These are phyloP conservation scores for Aspidoscelis tigris DNA, from an alignment of 2,113 vertebrate species.

Conservation along the genomic window DNA sequence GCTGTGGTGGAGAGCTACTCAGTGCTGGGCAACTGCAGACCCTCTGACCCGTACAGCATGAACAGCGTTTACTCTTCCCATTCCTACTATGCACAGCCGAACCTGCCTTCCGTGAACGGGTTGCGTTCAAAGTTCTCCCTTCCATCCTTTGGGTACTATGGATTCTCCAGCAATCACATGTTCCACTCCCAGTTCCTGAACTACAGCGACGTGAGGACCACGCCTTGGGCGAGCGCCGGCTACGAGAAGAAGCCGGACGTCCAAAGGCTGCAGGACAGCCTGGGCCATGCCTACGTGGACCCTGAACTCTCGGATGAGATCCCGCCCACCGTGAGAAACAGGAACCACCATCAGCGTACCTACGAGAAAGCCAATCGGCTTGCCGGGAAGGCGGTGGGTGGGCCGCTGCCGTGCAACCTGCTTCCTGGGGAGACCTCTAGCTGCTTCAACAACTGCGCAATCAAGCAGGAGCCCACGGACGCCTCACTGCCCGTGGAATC, in stretches of 20 bases:
- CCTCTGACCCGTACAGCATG: constrained; percentile 88
- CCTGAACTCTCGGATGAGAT: constrained; percentile 76
- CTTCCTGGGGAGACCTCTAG: constrained; percentile 70
- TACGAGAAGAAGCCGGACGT: constrained; percentile 89
- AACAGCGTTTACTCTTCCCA: constrained; percentile 89
- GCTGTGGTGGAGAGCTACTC: constrained; percentile 84
- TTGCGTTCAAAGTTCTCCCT: constrained; percentile 91
- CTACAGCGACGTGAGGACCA: constrained; percentile 78
- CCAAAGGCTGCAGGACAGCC: constrained; percentile 81
- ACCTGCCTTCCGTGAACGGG: constrained; percentile 89
- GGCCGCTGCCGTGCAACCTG: constrained; percentile 68
- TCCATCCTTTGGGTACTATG: constrained; percentile 88
- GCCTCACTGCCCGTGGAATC: constrained; percentile 75
- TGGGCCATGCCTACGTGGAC: constrained; percentile 78
- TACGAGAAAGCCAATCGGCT: constrained; percentile 75
- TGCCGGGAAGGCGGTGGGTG: constrained; percentile 59
- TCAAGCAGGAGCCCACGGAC: constrained; percentile 93
- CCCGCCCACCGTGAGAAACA: constrained; percentile 57
- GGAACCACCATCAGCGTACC: constrained; percentile 79
- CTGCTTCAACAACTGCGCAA: constrained; percentile 75
- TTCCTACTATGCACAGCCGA: constrained; percentile 95
- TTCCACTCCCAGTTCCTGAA: constrained; percentile 88
- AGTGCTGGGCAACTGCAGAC: constrained; percentile 84
- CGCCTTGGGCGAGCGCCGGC: constrained; percentile 70
- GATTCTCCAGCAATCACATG: constrained; percentile 87